Base-by-base conservation (phyloP, 2,888 invertebrate species). In the Pristionchus fissidentatus region DNA sequence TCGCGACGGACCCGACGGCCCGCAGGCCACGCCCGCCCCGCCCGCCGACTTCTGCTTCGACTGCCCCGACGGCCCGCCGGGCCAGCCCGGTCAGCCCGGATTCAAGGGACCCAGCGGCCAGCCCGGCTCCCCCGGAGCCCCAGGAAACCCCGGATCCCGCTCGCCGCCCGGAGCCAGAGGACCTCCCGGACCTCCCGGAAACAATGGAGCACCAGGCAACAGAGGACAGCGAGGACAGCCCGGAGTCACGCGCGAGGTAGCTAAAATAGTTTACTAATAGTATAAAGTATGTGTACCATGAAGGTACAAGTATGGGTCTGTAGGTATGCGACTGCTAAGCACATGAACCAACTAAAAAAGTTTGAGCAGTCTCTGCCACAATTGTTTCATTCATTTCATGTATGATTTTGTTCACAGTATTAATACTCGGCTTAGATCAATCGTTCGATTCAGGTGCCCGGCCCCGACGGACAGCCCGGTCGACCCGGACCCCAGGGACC, bases 1-100 rank as follows among this genome's bases (percentile, higher is more conserved):
- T 82, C 85, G 86, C 83, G 87, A 89, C 75, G 90, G 90, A 83
- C 89, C 88, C 84, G 88, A 89, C 84, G 90, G 89, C 82, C 89
- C 88, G 66, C 87, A 86, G 49, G 88, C 89, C 84, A 88, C 87
- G 62, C 87, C 88, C 82, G 88, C 89, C 60, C 89, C 89, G 81
- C 85, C 83, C 26, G 85, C 83, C 84, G 87, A 88, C 70, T 87
- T 85, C 84, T 88, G 89, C 87, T 87, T 87, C 86, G 87, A 89
- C 80, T 88, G 89, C 86, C 87, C 88, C 84, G 86, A 87, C 60
- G 89, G 89, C 85, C 86, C 88, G 46, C 85, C 88, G 75, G 89
- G 89, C 86, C 87, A 86, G 79, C 87, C 88, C 70, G 89, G 89
- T 86, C 83, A 83, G 83, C 83, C 88, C 43, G 89, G 89, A 87